Evolutionary conservation across 1,140 invertebrate genomes (phyloP).

Genomic region (Drosophila sturtevanti): DNA sequence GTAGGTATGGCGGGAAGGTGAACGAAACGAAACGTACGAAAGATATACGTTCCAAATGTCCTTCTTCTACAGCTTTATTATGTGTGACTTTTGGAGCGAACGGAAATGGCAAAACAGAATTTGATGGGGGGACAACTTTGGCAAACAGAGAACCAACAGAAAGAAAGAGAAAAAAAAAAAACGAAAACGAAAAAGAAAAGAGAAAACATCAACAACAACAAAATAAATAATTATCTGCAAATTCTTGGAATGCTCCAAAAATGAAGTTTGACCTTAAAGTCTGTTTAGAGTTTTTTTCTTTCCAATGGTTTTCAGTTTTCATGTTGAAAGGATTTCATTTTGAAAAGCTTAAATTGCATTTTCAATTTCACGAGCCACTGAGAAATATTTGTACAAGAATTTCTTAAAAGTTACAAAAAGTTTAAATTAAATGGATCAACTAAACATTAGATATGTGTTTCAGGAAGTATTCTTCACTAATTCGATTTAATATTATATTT

Average conservation of each 20-base stretch:
- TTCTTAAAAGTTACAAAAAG: too few species aligned
- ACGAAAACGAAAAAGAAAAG: too few species aligned
- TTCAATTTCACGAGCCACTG: neutral
- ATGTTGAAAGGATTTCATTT: neutral
- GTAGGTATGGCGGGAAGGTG: neutral
- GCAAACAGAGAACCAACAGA: neutral
- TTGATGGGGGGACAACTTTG: neutral
- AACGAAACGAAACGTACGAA: constrained; percentile 18
- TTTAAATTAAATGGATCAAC: too few species aligned
- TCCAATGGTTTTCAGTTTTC: neutral
- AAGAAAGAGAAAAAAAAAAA: too few species aligned
- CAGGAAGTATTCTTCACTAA: too few species aligned
- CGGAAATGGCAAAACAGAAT: constrained; percentile 22
- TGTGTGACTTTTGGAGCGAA: constrained; percentile 29
- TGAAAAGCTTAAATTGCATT: neutral
- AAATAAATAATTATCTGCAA: constrained; percentile 5
- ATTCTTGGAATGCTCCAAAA: neutral
- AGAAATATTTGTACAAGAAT: too few species aligned
- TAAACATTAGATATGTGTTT: too few species aligned
- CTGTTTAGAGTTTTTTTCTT: neutral
- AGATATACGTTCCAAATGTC: constrained; percentile 30
- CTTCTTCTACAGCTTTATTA: constrained; percentile 56
- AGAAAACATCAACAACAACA: too few species aligned
- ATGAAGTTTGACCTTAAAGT: neutral
- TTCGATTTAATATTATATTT: too few species aligned